Base-by-base conservation (phyloP, 2,888 invertebrate genomes). In the Sepiola atlantica region DNA sequence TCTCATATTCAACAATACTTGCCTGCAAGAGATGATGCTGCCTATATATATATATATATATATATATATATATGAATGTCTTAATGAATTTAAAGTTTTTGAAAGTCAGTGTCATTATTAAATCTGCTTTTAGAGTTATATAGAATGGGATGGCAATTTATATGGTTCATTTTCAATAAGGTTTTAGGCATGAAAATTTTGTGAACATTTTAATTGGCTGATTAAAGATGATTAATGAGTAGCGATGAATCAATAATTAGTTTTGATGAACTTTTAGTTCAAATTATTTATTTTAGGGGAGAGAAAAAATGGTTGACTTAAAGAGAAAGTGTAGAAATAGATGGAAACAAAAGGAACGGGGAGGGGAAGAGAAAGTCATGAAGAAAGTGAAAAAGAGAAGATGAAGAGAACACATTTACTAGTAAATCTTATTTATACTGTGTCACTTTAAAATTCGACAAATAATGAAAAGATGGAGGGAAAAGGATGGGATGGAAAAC, bases 91-190 rank as follows among this genome's bases (percentile, higher is more conserved):
- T 45, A 14, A 77, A 77, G 77, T 77, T 77, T 77, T 77, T 77
- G 77, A 32, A 77, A 77, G 77, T 77, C 16, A 14, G 77, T 77
- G n/a, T 32, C 77, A n/a, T 32, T 77, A 77, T n/a, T n/a, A 77
- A 77, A 77, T 4, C 18, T 4, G n/a, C 77, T 16, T 77, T 32
- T 77, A 77, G 77, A 77, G 16, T 77, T 28, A n/a, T 77, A n/a
- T n/a, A 16, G n/a, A 77, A 77, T 77, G n/a, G 77, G n/a, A 12
- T 77, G n/a, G n/a, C n/a, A 77, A 77, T 77, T 77, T 77, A 77
- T 77, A 77, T 77, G 32, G 77, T 77, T 77, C n/a, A 77, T 77
- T 77, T n/a, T 77, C 77, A 77, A 77, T n/a, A 77, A 77, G 77
- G 77, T 77, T 77, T 32, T 77, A 77, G 77, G 77, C 77, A n/a